Evolutionary conservation across 1,140 invertebrate species (phyloP), one percentile per base, ranked within the genome.

Genomic region (Chrysopa pallens): DNA sequence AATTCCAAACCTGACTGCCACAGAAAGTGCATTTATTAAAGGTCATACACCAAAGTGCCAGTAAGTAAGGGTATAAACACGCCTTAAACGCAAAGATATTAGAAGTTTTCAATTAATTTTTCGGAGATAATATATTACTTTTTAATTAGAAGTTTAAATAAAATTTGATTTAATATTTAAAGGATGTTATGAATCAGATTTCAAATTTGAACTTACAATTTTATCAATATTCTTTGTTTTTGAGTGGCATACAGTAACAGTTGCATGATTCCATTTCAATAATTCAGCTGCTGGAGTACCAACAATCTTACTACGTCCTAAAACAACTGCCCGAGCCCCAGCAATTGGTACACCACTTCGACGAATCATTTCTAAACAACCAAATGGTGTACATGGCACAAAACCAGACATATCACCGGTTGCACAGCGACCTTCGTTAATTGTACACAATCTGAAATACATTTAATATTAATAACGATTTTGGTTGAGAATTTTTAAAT

Each of bases 231-330:
- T 74, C 52, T 76, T 77, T 0, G 94, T 98, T 65, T 78, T 86
- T 0, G 93, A 96, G 64, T 98, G 95, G 54, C 94, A 98, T 29
- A 95, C 74, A 7, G 91, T 96, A 1, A 98, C 92, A 3, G 93
- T 98, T 1, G 92, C 92, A 67, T 98, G 70, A 43, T 93, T 74
- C 93, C 93, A 98, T 61, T 94, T 89, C 6, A 99, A 69, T 8
- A 99, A 66, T 64, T 96, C 90, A 0, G 91, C 75, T 42, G 87
- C 83, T 1, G 95, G 95, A 0, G 90, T 89, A 15, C 95, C 95
- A 6, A 98, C 93, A 56, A 98, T 98, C 68, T 96, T 94, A 61
- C 92, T 96, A 47, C 94, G 71, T 4, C 95, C 95, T 35, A 99
- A 59, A 8, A 99, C 92, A 11, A 98, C 93, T 8, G 91, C 92